A percentile compares a stretch with the other conserved stretches of the same genome.
phyloP scores from a whole-genome alignment of 2,113 vertebrate genomes.

The Herpetotheres cachinnans region DNA sequence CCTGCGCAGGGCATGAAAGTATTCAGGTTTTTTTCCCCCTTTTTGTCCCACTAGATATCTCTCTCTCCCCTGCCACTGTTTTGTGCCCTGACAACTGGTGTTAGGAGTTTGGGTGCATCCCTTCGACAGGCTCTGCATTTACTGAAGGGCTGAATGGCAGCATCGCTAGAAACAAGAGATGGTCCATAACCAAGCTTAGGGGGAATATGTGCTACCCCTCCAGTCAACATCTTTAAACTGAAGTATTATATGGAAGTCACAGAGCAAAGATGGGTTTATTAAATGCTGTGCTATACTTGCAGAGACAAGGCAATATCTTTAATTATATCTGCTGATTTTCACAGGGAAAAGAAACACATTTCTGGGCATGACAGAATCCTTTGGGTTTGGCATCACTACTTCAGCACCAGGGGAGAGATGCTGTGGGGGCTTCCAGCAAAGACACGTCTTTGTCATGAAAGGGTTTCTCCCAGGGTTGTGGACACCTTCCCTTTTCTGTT shows the following conservation, averaged over 20 bases:
- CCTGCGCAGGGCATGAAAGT: background rate
- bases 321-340: background rate
- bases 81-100: background rate
- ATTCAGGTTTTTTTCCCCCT: accelerated
- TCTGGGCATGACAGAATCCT: background rate
- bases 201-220: background rate
- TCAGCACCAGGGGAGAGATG: background rate
- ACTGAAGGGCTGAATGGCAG: background rate
- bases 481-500: background rate
- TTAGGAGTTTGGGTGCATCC: background rate
- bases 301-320: background rate
- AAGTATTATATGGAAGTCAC: background rate
- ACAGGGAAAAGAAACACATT: background rate
- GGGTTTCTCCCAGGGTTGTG: accelerated
- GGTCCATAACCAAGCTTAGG: accelerated
- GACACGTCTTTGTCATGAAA: background rate
- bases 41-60: background rate
- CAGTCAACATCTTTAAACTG: background rate
- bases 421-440: background rate
- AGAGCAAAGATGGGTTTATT: background rate
- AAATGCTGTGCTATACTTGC: background rate
- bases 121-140: background rate
- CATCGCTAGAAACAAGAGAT: background rate
- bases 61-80: background rate
- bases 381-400: background rate